phyloP scores from a whole-genome alignment of 2,888 invertebrate genomes.

The Mythimna impura region DNA sequence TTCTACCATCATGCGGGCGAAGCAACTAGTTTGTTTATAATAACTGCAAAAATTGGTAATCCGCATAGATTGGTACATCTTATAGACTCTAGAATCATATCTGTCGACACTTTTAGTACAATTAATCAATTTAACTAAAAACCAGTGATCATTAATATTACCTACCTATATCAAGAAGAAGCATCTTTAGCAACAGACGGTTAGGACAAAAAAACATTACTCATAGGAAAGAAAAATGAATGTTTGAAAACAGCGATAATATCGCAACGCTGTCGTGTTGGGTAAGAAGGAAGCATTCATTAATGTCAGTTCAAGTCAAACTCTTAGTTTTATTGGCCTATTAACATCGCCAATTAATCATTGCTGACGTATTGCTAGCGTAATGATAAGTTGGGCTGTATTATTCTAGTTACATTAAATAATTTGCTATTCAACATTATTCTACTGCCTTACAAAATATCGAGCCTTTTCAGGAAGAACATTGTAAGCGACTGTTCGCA shows the following conservation, averaged over 20 bases:
- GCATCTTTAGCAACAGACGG: conserved; percentile 10
- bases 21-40: too few species aligned
- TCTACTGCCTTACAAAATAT: not conserved
- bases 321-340: conserved; percentile 57
- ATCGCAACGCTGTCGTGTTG: conserved; percentile 49
- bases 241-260: conserved; percentile 48
- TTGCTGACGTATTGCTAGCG: conserved; percentile 35
- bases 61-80: too few species aligned
- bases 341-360: conserved; percentile 56
- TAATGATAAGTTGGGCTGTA: conserved; percentile 35
- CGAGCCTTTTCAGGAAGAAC: not conserved
- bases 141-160: conserved; percentile 18
- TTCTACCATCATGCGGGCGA: too few species aligned
- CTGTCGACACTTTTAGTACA: not conserved
- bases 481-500: too few species aligned
- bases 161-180: conserved; percentile 13
- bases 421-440: not conserved
- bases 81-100: not conserved
- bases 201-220: conserved; percentile 19
- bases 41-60: too few species aligned
- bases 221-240: conserved; percentile 39
- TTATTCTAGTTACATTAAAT: conserved; percentile 31
- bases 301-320: conserved; percentile 51
- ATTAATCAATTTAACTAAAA: not conserved
- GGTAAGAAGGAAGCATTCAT: conserved; percentile 53